Percentiles rank a stretch among this genome's conserved stretches.
These are phyloP conservation scores for Apostichopus parvimensis DNA, from an alignment of 35 echinoderm and acorn worm species.

Conservation along the genomic window DNA sequence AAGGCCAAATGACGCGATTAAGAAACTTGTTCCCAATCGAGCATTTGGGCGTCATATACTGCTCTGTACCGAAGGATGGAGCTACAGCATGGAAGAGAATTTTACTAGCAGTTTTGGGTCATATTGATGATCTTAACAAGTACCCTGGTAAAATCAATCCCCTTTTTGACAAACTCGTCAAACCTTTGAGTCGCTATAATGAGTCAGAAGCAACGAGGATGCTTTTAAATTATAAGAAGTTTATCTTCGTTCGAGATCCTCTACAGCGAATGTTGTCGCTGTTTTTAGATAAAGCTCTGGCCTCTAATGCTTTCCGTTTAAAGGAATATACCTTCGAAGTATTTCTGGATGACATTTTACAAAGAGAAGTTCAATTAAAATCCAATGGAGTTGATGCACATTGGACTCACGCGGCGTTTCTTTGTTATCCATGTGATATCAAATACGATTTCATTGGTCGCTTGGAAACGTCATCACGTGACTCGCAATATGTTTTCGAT, in stretches of 20 bases:
- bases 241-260: slow-evolving; percentile 29
- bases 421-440: slow-evolving; percentile 23
- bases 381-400: not conserved
- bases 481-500: slow-evolving; percentile 19
- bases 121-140: not conserved
- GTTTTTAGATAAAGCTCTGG: slow-evolving; percentile 20
- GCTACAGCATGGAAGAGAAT: slow-evolving; percentile 3
- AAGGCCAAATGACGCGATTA: not conserved
- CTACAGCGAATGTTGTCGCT: not conserved
- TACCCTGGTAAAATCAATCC: not conserved
- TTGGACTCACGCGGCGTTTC: not conserved
- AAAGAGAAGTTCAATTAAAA: not conserved
- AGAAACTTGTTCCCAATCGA: not conserved
- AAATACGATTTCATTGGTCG: slow-evolving; percentile 11
- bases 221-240: slow-evolving; percentile 9
- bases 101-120: not conserved
- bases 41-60: not conserved
- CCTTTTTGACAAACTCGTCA: not conserved
- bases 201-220: not conserved
- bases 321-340: not conserved
- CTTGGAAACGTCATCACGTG: slow-evolving; percentile 4
- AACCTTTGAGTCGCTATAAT: not conserved
- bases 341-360: not conserved
- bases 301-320: not conserved
- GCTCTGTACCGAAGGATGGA: slow-evolving; percentile 3